Conservation (phyloP, 2,888 invertebrate genomes). For the Lasioglossum marginatum region DNA sequence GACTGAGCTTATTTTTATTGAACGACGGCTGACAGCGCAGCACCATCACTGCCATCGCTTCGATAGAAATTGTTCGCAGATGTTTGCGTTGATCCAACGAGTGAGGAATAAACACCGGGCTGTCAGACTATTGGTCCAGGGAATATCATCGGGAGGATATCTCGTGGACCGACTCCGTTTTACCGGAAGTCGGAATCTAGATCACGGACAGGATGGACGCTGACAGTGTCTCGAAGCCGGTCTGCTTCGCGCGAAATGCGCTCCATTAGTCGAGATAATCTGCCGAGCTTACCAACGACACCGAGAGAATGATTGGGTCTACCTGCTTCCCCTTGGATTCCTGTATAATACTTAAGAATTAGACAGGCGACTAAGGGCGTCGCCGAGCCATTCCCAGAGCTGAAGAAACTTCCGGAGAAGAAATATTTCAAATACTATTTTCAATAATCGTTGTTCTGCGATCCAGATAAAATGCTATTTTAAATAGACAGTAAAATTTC, state of each 20-base stretch:
- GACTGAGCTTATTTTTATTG: conserved; percentile 29
- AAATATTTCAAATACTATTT: background rate
- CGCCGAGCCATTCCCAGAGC: too few relatives aligned
- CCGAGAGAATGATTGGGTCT: background rate
- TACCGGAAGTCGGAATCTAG: conserved; percentile 36
- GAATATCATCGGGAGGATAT: conserved; percentile 36
- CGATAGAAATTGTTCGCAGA: conserved; percentile 21
- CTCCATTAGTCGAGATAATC: conserved; percentile 17
- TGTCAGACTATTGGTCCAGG: conserved; percentile 48
- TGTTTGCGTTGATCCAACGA: conserved; percentile 42
- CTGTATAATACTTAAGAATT: background rate
- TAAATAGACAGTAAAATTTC: background rate
- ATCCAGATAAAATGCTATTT: background rate
- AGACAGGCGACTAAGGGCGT: too few relatives aligned
- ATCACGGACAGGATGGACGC: conserved; percentile 27
- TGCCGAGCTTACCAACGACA: background rate
- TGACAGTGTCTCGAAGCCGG: conserved; percentile 20
- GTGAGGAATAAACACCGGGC: conserved; percentile 51
- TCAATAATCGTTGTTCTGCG: background rate
- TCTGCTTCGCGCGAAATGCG: background rate
- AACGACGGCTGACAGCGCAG: conserved; percentile 4
- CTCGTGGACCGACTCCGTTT: conserved; percentile 1
- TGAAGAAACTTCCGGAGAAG: background rate
- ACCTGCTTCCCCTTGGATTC: background rate
- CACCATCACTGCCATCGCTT: conserved; percentile 19